Evolutionary conservation across 2,113 vertebrate species (phyloP).

Genomic region (Cephalopterus ornatus): DNA sequence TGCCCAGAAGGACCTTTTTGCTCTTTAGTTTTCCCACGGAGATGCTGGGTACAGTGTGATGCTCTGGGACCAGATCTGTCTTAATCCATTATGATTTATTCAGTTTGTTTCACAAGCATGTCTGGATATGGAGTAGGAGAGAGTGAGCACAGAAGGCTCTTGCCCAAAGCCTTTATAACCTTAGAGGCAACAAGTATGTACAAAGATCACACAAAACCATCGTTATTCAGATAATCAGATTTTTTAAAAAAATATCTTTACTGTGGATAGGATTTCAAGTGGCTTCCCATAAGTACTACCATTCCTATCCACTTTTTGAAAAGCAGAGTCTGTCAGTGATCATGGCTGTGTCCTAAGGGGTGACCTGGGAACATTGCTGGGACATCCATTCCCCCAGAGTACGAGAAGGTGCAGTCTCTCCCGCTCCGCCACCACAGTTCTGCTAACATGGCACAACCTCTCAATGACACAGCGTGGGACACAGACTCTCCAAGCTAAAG

Average conservation of each 20-base stretch:
- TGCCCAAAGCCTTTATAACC: not conserved
- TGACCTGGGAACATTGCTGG: not conserved
- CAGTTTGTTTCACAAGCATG: not conserved
- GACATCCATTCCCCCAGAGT: not conserved
- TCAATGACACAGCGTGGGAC: accelerated
- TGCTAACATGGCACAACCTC: not conserved
- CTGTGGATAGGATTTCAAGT: not conserved
- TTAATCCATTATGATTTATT: not conserved
- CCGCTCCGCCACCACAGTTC: not conserved
- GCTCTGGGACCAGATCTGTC: not conserved
- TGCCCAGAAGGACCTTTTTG: not conserved
- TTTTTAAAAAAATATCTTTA: not conserved
- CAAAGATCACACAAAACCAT: not conserved
- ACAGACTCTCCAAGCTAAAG: not conserved
- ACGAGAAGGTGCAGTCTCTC: not conserved
- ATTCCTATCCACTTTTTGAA: not conserved
- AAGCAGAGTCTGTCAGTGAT: not conserved
- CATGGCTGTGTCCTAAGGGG: not conserved
- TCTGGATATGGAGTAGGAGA: not conserved
- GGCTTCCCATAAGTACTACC: not conserved
- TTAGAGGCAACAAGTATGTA: not conserved
- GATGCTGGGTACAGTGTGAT: accelerated
- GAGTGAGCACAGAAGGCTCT: not conserved
- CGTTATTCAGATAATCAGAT: not conserved
- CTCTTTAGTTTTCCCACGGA: not conserved